Percentiles rank a stretch among this genome's conserved stretches.
phyloP scores from a whole-genome alignment of 2,797 vertebrate genomes.

The Clarias pachynema region DNA sequence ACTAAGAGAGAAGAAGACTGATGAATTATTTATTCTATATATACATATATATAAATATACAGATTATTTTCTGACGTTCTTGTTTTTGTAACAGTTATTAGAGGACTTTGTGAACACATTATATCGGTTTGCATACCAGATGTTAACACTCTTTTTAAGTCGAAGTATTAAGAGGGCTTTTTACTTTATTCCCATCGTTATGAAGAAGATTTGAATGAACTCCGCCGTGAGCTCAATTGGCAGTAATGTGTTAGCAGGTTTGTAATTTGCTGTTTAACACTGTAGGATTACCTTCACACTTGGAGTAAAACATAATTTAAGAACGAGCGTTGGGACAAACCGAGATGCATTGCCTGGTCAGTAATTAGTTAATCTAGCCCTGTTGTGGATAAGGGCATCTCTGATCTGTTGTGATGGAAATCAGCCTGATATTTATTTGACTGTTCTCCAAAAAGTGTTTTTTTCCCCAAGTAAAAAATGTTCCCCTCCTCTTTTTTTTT shows the following conservation, averaged over 20 bases:
- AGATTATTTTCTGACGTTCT: not conserved
- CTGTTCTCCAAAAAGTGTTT: not conserved
- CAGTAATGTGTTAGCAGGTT: not conserved
- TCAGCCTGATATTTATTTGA: not conserved
- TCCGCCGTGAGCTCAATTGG: not conserved
- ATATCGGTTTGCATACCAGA: constrained; percentile 13
- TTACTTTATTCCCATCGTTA: not conserved
- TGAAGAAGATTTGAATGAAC: not conserved
- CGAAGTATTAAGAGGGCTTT: constrained; percentile 8
- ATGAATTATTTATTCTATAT: constrained; percentile 25
- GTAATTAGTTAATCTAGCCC: not conserved
- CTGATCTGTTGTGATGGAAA: constrained; percentile 5
- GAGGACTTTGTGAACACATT: constrained; percentile 6
- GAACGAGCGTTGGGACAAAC: not conserved
- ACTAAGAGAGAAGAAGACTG: constrained; percentile 14
- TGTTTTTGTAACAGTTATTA: constrained; percentile 28
- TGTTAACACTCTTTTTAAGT: not conserved
- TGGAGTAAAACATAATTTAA: not conserved
- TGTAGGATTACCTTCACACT: not conserved
- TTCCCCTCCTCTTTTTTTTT: too few relatives aligned
- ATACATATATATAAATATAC: not conserved
- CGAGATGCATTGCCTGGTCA: not conserved
- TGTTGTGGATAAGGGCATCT: not conserved
- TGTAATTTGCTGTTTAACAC: not conserved
- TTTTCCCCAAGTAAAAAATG: too few relatives aligned